Evolutionary conservation across 2,797 vertebrate genomes (phyloP), one percentile per base, ranked within the genome.

Genomic region (Gymnoscopelus braueri): DNA sequence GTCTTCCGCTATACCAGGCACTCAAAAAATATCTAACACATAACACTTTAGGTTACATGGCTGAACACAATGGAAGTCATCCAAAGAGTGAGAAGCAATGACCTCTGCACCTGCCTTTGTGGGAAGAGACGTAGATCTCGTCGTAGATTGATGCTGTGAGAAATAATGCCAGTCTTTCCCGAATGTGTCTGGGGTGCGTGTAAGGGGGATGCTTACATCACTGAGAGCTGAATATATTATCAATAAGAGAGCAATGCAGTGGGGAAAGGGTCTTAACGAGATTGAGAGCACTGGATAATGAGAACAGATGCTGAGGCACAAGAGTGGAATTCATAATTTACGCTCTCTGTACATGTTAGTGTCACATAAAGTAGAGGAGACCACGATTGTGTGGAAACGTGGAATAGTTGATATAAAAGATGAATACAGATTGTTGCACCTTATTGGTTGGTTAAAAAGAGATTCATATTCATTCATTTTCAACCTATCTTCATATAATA

Each of bases 321-420:
- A 87, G 81, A 87, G 63, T 86, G 67, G 79, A 89, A 90, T 88
- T 86, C 83, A 88, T 88, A 89, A 89, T 89, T 88, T 78, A 87
- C 80, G 83, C 74, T 74, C 86, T 88, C 72, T 8, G 73, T 72
- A 72, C 74, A 68, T 60, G 78, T 86, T 88, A 87, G 80, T 72
- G 78, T 90, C 86, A 88, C 59, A 8, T 44, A 5, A 10, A 72
- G 67, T 74, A 56, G 68, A 85, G 78, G 75, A 83, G 69, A 79
- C 70, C 61, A 55, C 75, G 78, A 81, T 72, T 60, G 79, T 78
- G 79, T 63, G 80, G 52, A 26, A 72, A 80, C 23, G 55, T 57
- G 66, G 75, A 75, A 63, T 47, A 1, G 72, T 74, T 82, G 80
- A 80, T 87, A 87, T 82, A 75, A 82, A 87, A 88, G 77, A 85